phyloP scores from a whole-genome alignment of 2,797 vertebrate species.

The Sebastes ruberrimus region DNA sequence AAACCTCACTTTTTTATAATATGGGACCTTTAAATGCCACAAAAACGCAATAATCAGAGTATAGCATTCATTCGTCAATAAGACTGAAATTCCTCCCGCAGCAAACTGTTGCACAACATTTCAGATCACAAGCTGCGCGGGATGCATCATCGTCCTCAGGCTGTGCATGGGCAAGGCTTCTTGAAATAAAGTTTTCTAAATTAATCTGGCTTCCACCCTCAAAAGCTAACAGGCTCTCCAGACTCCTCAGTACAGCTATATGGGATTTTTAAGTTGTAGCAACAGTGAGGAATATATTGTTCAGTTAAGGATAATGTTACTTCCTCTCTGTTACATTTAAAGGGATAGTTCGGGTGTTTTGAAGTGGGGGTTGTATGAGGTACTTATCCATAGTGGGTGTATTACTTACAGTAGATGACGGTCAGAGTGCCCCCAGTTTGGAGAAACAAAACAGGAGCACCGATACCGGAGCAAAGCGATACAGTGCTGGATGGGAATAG shows the following conservation, averaged over 20 bases:
- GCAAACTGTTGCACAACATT: constrained; percentile 11
- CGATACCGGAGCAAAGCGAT: too few relatives aligned
- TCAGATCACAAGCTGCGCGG: constrained; percentile 19
- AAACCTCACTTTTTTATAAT: too few relatives aligned
- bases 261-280: constrained; percentile 23
- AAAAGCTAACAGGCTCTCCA: constrained; percentile 25
- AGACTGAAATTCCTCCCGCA: constrained; percentile 9
- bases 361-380: too few relatives aligned
- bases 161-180: not conserved
- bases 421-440: too few relatives aligned
- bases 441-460: too few relatives aligned
- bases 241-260: constrained; percentile 19
- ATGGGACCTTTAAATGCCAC: not conserved
- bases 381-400: too few relatives aligned
- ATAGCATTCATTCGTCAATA: constrained; percentile 10
- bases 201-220: constrained; percentile 28
- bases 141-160: constrained; percentile 13
- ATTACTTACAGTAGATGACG: too few relatives aligned
- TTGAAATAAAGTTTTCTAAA: constrained; percentile 30
- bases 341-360: too few relatives aligned
- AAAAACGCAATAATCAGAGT: not conserved
- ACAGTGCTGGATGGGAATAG: too few relatives aligned
- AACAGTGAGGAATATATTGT: not conserved
- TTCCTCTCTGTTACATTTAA: not conserved
- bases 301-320: not conserved